Conservation (phyloP, 2,113 vertebrate species). For the Phycodurus eques region DNA sequence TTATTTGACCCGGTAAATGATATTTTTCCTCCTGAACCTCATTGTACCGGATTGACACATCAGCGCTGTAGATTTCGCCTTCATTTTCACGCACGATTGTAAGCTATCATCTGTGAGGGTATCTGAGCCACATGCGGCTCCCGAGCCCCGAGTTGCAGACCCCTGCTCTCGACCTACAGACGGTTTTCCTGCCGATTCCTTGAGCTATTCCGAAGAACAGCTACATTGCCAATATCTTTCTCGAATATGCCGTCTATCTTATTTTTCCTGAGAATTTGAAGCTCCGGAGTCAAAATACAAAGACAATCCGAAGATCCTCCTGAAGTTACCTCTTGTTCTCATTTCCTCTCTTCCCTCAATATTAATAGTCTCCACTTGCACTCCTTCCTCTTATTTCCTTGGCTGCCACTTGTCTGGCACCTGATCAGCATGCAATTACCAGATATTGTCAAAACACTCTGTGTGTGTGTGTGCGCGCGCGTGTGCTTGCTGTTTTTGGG, state of each 20-base stretch:
- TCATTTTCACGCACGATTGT: too few species aligned
- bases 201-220: too few species aligned
- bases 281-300: too few species aligned
- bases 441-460: neutral
- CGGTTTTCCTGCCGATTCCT: too few species aligned
- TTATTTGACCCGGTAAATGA: too few species aligned
- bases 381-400: constrained; percentile 21
- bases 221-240: neutral
- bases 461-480: neutral
- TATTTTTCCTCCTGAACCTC: too few species aligned
- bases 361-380: constrained; percentile 25
- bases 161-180: too few species aligned
- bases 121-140: too few species aligned
- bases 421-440: constrained; percentile 10
- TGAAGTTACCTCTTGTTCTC: constrained; percentile 6
- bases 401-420: constrained; percentile 20
- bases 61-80: too few species aligned
- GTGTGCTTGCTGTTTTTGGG: constrained; percentile 1
- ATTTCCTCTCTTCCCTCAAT: neutral
- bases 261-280: neutral
- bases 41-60: too few species aligned
- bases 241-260: neutral
- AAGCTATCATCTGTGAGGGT: too few species aligned
- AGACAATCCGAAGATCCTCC: constrained; percentile 7
- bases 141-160: too few species aligned